Base-by-base conservation (phyloP, 2,888 invertebrate genomes). In the Drosophila nr. perissopoda region DNA sequence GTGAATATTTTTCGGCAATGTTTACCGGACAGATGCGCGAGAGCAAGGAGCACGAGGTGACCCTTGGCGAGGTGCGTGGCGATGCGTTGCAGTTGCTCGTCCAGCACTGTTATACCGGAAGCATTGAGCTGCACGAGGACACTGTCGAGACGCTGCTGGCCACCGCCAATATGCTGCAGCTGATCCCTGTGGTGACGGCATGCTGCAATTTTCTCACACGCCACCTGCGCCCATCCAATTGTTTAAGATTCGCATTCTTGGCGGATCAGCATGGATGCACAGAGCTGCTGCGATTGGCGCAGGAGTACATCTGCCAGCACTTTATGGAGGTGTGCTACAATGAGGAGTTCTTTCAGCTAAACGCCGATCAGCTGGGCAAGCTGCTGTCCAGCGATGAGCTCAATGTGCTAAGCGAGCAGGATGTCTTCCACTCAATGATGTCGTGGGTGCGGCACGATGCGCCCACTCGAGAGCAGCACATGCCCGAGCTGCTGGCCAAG, bases 171-270 rank as follows among this genome's bases (percentile, higher is more conserved):
- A 94, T 98, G 62, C 95, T 99, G 71, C 98, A 98, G 93, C 94
- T 99, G 59, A 94, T 95, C 86, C 96, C 97, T 82, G 98, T 98
- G 46, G 97, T 97, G 49, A 96, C 96, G 85, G 98, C 97, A 36
- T 98, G 98, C 92, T 98, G 97, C 90, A 95, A 95, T 89, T 99
- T 98, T 93, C 94, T 99, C 61, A 96, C 96, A 89, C 97, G 97
- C 89, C 98, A 98, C 92, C 74, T 93, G 31, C 91, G 91, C 93
- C 98, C 98, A 0, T 98, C 98, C 89, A 99, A 99, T 93, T 98
- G 98, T 93, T 95, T 99, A 79, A 98, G 98, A 29, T 98, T 99
- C 91, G 95, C 97, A 71, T 95, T 98, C 92, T 98, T 99, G 0
- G 29, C 29, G 29, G 29, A 29, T 1, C 0, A 29, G 29, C 29